Conservation (phyloP, 2,113 vertebrate genomes). For the Thomomys bottae region DNA sequence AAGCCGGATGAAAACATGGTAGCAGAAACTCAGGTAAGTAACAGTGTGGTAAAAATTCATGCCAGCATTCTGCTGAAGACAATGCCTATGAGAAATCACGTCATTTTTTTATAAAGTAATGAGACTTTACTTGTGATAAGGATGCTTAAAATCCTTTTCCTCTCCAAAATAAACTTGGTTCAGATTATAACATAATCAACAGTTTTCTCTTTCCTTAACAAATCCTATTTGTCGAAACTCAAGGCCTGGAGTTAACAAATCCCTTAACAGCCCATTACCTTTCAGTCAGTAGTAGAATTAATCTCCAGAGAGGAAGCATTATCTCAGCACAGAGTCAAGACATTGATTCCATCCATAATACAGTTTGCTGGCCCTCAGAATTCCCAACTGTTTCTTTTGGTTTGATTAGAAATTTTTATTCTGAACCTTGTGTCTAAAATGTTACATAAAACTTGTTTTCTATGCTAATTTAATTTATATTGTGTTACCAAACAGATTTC, state of each 20-base stretch:
- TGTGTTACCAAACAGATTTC: neutral
- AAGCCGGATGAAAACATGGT: conserved; percentile 96
- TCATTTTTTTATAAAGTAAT: neutral
- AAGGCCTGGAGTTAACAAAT: no score
- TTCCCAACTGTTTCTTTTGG: neutral
- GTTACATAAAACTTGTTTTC: neutral
- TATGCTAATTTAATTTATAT: neutral
- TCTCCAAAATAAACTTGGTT: neutral
- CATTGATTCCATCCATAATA: neutral
- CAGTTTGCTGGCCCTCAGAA: neutral
- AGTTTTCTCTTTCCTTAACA: neutral
- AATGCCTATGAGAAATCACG: neutral
- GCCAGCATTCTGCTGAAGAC: neutral
- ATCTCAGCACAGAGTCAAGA: neutral
- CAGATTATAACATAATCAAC: neutral
- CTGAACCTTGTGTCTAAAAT: neutral
- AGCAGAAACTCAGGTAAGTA: conserved; percentile 93
- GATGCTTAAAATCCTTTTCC: neutral
- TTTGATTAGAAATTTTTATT: neutral
- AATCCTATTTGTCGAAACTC: neutral
- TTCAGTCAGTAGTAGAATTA: neutral
- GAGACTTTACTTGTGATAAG: neutral
- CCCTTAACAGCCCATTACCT: no score
- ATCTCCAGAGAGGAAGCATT: neutral
- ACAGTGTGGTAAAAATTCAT: neutral